These are phyloP conservation scores for Trachelus troglodyta DNA, from an alignment of 2,888 invertebrate species.

Conservation along the genomic window DNA sequence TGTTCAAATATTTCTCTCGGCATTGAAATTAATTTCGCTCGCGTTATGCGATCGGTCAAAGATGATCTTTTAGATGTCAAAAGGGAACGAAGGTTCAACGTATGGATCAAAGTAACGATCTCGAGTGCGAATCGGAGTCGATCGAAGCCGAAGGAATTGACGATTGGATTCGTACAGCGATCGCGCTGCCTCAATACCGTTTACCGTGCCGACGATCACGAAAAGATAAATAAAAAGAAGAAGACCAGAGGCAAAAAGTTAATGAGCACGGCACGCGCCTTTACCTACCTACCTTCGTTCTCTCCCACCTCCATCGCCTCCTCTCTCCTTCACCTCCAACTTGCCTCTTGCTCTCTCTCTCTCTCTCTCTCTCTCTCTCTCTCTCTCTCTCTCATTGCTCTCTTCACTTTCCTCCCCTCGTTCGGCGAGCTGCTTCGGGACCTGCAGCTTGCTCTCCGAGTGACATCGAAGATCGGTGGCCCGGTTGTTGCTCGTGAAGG, in stretches of 20 bases:
- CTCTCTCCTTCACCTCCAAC: slow-evolving; percentile 20
- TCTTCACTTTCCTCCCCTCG: slow-evolving; percentile 21
- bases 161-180: background rate
- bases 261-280: slow-evolving; percentile 56
- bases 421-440: background rate
- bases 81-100: background rate
- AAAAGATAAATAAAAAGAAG: slow-evolving; percentile 15
- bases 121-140: background rate
- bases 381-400: background rate
- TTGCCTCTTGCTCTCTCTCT: slow-evolving; percentile 6
- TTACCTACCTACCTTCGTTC: slow-evolving; percentile 30
- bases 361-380: background rate
- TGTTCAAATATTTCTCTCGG: background rate
- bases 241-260: slow-evolving; percentile 41
- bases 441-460: slow-evolving; percentile 19
- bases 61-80: background rate
- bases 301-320: slow-evolving; percentile 21
- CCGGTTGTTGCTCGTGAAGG: slow-evolving; percentile 27
- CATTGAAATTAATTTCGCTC: background rate
- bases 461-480: slow-evolving; percentile 45
- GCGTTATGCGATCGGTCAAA: background rate
- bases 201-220: background rate
- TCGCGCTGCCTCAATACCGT: background rate
- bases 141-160: background rate
- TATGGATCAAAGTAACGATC: background rate